These are phyloP conservation scores for Acleris holmiana DNA, from an alignment of 2,888 invertebrate genomes.

Conservation along the genomic window DNA sequence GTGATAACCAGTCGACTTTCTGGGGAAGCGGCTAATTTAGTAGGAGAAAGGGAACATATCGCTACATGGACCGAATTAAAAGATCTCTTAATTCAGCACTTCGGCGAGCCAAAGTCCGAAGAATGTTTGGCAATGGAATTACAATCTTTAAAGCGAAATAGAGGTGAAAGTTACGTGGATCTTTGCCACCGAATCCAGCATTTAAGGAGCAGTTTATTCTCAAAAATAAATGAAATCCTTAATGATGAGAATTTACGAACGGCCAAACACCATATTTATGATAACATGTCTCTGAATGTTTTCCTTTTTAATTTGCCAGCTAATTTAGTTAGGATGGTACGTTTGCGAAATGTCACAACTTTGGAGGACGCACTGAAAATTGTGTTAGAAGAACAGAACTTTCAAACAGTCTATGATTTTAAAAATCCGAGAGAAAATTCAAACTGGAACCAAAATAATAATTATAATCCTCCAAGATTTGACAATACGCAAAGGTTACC, in stretches of 20 bases:
- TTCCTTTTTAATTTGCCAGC: constrained; percentile 39
- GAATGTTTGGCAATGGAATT: constrained; percentile 37
- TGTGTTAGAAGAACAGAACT: constrained; percentile 37
- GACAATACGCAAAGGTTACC: background rate
- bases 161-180: constrained; percentile 38
- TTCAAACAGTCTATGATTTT: constrained; percentile 18
- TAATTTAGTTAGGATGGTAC: constrained; percentile 35
- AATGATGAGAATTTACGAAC: background rate
- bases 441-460: too few relatives aligned
- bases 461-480: background rate
- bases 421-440: constrained; percentile 1
- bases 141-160: constrained; percentile 32
- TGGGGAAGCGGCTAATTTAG: constrained; percentile 37
- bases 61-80: constrained; percentile 35
- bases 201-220: constrained; percentile 31
- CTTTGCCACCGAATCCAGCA: constrained; percentile 40
- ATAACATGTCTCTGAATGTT: constrained; percentile 34
- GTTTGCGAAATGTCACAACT: constrained; percentile 20
- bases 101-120: constrained; percentile 38
- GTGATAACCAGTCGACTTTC: constrained; percentile 37
- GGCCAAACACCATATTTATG: constrained; percentile 32
- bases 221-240: constrained; percentile 33
- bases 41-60: constrained; percentile 37
- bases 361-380: constrained; percentile 38
- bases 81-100: constrained; percentile 27